Evolutionary conservation across 1,140 invertebrate species (phyloP), one percentile per base, ranked within the genome.

Genomic region (Bilobella aurantiaca): DNA sequence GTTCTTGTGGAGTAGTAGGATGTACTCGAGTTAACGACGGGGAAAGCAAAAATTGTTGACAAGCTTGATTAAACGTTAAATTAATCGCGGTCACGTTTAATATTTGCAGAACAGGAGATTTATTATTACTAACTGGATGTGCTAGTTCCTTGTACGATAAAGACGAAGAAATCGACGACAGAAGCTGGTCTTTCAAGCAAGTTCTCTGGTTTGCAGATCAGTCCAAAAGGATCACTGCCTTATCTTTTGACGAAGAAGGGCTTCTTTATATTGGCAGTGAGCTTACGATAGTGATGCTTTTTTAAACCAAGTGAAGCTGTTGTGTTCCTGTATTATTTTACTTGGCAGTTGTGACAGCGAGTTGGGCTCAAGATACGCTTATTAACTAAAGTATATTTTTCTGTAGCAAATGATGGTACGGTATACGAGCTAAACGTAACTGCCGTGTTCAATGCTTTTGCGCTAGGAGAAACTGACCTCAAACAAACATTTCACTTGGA

Each of bases 201-300:
- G 49, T 73, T 14, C 71, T 66, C n/a, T 73, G 71, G 71, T 73
- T 73, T 58, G 23, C 65, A 1, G 71, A 72, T 63, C 23, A 21
- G 3, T 16, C 53, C 14, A 68, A 67, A 57, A 66, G 49, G 37
- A 70, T 73, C 27, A 61, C 68, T 27, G 60, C 68, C 12, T 42
- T 73, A 29, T 28, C 62, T 1, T 73, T 73, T 46, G 71, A 73
- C 46, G 62, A 63, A 2, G 71, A 73, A 37, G 71, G 66, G 0
- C 57, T 66, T 18, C 53, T 73, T 1, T 73, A 70, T 47, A 68
- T 70, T 61, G 71, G 71, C n/a, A 72, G 67, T 65, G 32, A 25
- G 42, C 37, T 8, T 14, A 12, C 18, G 8, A 53, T 12, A 5
- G 23, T 53, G 25, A n/a, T n/a, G n/a, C n/a, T n/a, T n/a, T n/a